Conservation (phyloP, 2,888 invertebrate species). For the Acrocyrtus sp. region DNA sequence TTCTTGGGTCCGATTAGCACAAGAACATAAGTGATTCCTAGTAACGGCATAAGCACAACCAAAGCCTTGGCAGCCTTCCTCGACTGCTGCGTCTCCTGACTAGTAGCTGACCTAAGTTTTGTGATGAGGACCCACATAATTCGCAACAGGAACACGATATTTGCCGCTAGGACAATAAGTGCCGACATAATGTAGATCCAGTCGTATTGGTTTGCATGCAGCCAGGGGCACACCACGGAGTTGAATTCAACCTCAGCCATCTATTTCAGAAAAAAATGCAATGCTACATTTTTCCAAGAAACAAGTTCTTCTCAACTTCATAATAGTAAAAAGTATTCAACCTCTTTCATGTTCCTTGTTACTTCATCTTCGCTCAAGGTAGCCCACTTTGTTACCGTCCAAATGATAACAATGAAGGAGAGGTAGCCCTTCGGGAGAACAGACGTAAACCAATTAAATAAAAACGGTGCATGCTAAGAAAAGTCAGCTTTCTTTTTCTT, state of each 20-base stretch:
- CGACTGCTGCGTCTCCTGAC: constrained; percentile 89
- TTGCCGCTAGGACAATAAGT: constrained; percentile 81
- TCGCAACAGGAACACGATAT: constrained; percentile 78
- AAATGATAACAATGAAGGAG: constrained; percentile 36
- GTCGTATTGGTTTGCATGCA: constrained; percentile 81
- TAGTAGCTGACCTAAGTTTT: constrained; percentile 89
- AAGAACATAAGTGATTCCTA: constrained; percentile 90
- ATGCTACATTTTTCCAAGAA: background rate
- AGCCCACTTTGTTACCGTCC: constrained; percentile 42
- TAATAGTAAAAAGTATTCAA: background rate
- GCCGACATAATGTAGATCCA: constrained; percentile 90
- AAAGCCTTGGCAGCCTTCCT: constrained; percentile 86
- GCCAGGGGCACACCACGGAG: constrained; percentile 76
- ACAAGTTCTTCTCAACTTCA: background rate
- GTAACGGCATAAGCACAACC: constrained; percentile 87
- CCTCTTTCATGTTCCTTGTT: constrained; percentile 18
- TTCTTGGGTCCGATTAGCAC: constrained; percentile 84
- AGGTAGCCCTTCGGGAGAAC: too few species aligned
- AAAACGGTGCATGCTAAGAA: too few species aligned
- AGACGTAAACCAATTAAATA: too few species aligned
- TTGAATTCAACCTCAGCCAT: constrained; percentile 34
- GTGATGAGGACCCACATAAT: constrained; percentile 75
- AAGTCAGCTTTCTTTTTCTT: background rate
- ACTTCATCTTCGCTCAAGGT: constrained; percentile 1
- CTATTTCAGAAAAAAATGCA: background rate